A percentile compares a stretch with the other conserved stretches of the same genome.
These are phyloP conservation scores for Simalia tracyae DNA, from an alignment of 2,797 vertebrate species.

Conservation along the genomic window DNA sequence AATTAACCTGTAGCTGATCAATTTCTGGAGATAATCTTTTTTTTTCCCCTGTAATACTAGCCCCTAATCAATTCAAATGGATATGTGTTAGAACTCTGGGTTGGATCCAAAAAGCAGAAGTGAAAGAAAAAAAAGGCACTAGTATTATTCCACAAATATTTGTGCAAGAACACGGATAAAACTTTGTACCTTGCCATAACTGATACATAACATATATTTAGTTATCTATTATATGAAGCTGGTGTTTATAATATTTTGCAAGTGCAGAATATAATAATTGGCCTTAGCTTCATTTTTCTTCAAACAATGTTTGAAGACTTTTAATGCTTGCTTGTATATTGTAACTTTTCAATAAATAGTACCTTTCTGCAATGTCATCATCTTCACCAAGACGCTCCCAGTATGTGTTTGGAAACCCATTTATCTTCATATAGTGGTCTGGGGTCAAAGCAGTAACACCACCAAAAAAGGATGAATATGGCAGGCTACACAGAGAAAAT, in stretches of 20 bases:
- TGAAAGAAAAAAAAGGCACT: too few relatives aligned
- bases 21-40: too few relatives aligned
- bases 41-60: too few relatives aligned
- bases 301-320: neutral
- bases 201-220: too few relatives aligned
- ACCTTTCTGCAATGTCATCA: slow-evolving; percentile 74
- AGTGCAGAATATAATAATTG: neutral
- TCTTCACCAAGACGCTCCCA: slow-evolving; percentile 69
- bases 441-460: slow-evolving; percentile 75
- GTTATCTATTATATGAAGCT: too few relatives aligned
- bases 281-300: neutral
- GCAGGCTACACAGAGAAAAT: slow-evolving; percentile 60
- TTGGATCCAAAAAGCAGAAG: too few relatives aligned
- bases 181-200: too few relatives aligned
- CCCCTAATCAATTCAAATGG: too few relatives aligned
- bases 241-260: neutral
- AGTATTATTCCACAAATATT: too few relatives aligned
- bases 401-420: slow-evolving; percentile 75
- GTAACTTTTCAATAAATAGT: slow-evolving; percentile 15
- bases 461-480: slow-evolving; percentile 71
- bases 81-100: too few relatives aligned
- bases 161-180: too few relatives aligned
- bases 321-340: neutral
- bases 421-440: slow-evolving; percentile 77
- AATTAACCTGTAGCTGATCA: too few relatives aligned